Conservation (phyloP, 2,797 vertebrate species). For the Streptopelia turtur region DNA sequence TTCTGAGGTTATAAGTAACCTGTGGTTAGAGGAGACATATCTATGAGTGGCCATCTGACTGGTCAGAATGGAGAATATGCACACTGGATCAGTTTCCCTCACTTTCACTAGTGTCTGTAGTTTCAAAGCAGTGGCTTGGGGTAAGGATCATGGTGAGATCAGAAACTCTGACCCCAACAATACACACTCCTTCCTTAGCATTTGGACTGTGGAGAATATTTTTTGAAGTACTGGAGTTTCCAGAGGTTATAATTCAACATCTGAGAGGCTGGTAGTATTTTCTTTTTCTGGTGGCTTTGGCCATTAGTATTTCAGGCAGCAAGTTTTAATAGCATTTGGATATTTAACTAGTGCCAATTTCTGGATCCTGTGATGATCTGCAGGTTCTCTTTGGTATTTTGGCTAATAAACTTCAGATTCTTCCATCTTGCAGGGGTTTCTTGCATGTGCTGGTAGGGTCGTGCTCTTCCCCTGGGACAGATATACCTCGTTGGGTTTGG, state of each 20-base stretch:
- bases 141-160: not conserved
- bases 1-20: not conserved
- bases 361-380: not conserved
- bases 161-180: not conserved
- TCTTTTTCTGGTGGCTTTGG: not conserved
- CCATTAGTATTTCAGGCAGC: not conserved
- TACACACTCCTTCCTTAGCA: accelerated
- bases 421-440: not conserved
- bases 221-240: not conserved
- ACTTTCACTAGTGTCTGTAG: not conserved
- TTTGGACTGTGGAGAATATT: not conserved
- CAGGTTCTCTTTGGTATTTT: not conserved
- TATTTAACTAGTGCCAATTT: not conserved
- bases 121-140: not conserved
- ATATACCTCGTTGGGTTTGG: not conserved
- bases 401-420: not conserved
- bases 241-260: not conserved
- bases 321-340: not conserved
- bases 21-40: not conserved
- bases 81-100: not conserved
- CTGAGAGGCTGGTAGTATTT: not conserved
- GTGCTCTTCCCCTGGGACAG: not conserved
- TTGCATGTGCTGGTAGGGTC: not conserved
- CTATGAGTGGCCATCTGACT: not conserved
- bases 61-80: not conserved